Evolutionary conservation across 2,888 invertebrate genomes (phyloP).

Genomic region (Capitulum mitella): DNA sequence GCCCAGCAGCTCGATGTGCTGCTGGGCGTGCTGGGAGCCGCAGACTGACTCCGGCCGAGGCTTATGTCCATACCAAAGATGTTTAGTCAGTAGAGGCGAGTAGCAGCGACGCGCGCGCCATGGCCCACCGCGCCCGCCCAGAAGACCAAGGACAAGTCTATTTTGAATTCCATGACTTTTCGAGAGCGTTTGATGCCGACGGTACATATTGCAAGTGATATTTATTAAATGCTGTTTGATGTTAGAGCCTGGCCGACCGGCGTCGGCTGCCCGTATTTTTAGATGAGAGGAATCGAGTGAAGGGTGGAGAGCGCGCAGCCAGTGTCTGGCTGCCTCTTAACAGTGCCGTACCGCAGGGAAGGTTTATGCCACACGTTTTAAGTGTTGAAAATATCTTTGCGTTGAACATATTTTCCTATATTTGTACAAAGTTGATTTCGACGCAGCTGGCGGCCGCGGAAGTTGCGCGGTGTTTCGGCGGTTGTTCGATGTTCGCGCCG

Average conservation of each 20-base stretch:
- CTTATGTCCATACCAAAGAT: background rate
- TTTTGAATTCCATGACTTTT: conserved; percentile 20
- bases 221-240: background rate
- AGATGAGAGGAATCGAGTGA: background rate
- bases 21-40: background rate
- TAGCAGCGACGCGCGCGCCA: no score
- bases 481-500: no score
- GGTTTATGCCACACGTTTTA: background rate
- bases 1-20: background rate
- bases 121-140: no score
- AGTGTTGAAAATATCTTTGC: conserved; percentile 11
- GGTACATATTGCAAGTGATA: background rate
- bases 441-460: no score
- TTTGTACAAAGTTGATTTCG: conserved; percentile 19
- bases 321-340: background rate
- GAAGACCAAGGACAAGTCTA: background rate
- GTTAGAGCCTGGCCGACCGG: background rate
- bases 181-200: background rate
- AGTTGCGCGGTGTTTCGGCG: background rate
- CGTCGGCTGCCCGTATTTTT: background rate
- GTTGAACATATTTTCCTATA: conserved; percentile 22
- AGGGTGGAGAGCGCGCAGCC: background rate
- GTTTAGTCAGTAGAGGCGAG: background rate
- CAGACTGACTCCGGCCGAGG: background rate
- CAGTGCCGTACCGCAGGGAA: background rate